Evolutionary conservation across 1,140 invertebrate genomes (phyloP), one percentile per base, ranked within the genome.

Genomic region (Euwallacea fornicatus): DNA sequence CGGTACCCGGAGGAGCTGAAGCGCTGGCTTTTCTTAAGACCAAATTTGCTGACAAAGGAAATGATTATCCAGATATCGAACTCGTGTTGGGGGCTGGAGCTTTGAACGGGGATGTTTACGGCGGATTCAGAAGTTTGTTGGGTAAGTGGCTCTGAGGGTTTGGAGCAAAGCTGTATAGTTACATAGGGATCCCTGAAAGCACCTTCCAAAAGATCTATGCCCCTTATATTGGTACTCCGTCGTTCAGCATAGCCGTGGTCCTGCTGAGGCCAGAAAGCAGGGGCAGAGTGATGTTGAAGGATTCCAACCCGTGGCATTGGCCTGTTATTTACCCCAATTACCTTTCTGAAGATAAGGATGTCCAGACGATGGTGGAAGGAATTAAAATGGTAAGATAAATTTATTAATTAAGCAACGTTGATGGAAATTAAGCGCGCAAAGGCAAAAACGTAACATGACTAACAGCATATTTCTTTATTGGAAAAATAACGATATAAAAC

Each of bases 1-100:
- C 94, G 0, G 90, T 96, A 0, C 84, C 95, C 67, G 94, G 95
- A 0, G 94, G 94, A 0, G 89, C 89, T 0, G 89, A 92, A 75
- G 91, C 88, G 0, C 82, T 88, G 3, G 90, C 88, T 58, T 94
- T 89, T 81, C 83, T 87, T 0, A 87, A 83, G 79, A 94, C 84
- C 0, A 81, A 83, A 58, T 82, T 80, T 59, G 77, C 81, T 0
- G 10, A 44, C 0, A 64, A 73, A 9, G 71, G 75, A 44, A 78
- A 81, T 55, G 73, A 78, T 10, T 83, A 86, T 73, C 90, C 92
- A 0, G 92, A 95, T 74, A 88, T 94, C 64, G 92, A 95, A 78
- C 80, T 94, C 0, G 89, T 94, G 7, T 84, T 93, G 76, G 88
- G 90, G 0, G 85, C 88, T 7, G 90, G 91, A 0, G 88, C 88